Evolutionary conservation across 2,113 vertebrate species (phyloP).

Genomic region (Sarotherodon lohbergeri): DNA sequence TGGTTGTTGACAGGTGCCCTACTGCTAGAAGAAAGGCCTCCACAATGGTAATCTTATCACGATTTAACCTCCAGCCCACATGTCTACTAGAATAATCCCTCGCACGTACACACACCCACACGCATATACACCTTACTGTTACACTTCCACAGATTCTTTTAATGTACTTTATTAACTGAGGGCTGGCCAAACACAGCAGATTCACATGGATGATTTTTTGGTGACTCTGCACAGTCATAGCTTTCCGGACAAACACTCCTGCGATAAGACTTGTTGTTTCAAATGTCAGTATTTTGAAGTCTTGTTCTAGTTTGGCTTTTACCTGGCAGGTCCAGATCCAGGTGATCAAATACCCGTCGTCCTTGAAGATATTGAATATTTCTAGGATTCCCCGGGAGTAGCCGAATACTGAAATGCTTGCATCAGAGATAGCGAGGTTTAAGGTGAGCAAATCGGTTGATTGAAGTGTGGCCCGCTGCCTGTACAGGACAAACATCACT

Average conservation of each 20-base stretch:
- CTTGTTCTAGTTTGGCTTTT: slow-evolving; percentile 6
- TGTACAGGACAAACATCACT: slow-evolving; percentile 83
- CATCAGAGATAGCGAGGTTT: slow-evolving; percentile 81
- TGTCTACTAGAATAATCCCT: slow-evolving; percentile 52
- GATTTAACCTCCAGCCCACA: slow-evolving; percentile 63
- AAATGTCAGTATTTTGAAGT: background rate
- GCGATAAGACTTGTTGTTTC: background rate
- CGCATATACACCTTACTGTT: background rate
- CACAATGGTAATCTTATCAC: slow-evolving; percentile 64
- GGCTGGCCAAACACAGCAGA: background rate
- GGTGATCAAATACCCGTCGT: slow-evolving; percentile 79
- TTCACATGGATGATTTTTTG: background rate
- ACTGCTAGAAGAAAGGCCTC: slow-evolving; percentile 18
- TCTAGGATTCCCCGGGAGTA: slow-evolving; percentile 83
- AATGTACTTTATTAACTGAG: slow-evolving; percentile 15
- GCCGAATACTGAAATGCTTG: slow-evolving; percentile 80
- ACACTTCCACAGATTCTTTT: slow-evolving; percentile 13
- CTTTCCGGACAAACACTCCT: background rate
- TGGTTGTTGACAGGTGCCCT: slow-evolving; percentile 39
- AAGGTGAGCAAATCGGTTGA: slow-evolving; percentile 82
- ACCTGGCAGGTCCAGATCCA: slow-evolving; percentile 86
- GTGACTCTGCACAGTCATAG: background rate
- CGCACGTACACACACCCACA: background rate
- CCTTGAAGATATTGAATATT: slow-evolving; percentile 83
- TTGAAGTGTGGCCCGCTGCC: slow-evolving; percentile 77